These are phyloP conservation scores for Andricus quercusramuli DNA, from an alignment of 2,888 invertebrate species.

Conservation along the genomic window DNA sequence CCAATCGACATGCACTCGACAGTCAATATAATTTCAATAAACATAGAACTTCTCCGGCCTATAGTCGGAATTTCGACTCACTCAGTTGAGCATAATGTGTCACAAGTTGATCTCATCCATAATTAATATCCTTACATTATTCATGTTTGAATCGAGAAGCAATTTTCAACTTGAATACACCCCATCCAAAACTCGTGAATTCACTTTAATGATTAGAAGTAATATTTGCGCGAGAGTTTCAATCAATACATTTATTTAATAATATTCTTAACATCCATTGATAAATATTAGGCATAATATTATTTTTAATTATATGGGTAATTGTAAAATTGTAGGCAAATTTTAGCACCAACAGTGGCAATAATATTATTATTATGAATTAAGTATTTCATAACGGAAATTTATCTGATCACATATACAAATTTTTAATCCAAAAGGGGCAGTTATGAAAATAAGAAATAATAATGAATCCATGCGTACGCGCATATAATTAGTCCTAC, in stretches of 20 bases:
- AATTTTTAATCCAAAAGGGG: too few relatives aligned
- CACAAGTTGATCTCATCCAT: constrained; percentile 15
- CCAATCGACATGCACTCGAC: not conserved
- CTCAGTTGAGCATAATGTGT: constrained; percentile 6
- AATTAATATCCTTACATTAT: constrained; percentile 11
- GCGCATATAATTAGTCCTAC: too few relatives aligned
- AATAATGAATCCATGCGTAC: too few relatives aligned
- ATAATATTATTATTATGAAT: too few relatives aligned
- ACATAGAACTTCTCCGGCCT: not conserved
- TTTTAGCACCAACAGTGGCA: too few relatives aligned
- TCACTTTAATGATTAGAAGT: not conserved
- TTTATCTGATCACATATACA: too few relatives aligned
- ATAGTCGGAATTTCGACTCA: constrained; percentile 2
- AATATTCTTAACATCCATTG: too few relatives aligned
- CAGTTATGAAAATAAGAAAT: too few relatives aligned
- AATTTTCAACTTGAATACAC: not conserved
- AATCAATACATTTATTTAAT: not conserved
- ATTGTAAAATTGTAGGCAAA: too few relatives aligned
- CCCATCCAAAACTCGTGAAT: not conserved
- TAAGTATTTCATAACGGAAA: too few relatives aligned
- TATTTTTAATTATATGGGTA: too few relatives aligned
- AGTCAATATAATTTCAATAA: constrained; percentile 21
- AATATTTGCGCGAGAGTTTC: not conserved
- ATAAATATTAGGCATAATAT: too few relatives aligned
- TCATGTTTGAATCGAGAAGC: not conserved